phyloP scores from a whole-genome alignment of 2,113 vertebrate genomes.

The Cercopithecus mona region DNA sequence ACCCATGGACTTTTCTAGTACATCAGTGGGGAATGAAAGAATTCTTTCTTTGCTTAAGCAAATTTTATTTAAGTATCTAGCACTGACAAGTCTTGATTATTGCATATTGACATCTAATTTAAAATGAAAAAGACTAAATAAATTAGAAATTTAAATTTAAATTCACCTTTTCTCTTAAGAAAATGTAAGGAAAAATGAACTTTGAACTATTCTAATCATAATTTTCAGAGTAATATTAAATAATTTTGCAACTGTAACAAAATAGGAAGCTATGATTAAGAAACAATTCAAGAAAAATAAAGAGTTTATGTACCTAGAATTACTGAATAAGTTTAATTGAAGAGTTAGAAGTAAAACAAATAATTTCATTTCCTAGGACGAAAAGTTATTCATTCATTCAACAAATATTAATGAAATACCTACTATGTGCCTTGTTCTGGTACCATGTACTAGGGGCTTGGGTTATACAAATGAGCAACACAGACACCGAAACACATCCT shows the following conservation, averaged over 20 bases:
- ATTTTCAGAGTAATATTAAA: neutral
- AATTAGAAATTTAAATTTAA: neutral
- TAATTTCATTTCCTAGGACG: neutral
- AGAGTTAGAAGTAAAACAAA: neutral
- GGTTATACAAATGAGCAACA: neutral
- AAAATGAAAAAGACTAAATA: conserved; percentile 46
- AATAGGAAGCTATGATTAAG: neutral
- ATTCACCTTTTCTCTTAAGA: conserved; percentile 28
- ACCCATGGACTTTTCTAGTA: neutral
- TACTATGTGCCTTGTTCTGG: neutral
- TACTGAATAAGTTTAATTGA: neutral
- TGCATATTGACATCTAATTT: neutral
- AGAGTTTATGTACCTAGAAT: neutral
- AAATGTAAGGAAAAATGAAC: neutral
- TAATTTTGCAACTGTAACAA: neutral
- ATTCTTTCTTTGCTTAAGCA: conserved; percentile 5
- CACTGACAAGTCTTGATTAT: neutral
- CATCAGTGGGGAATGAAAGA: neutral
- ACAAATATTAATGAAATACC: neutral
- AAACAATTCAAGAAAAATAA: neutral
- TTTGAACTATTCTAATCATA: neutral
- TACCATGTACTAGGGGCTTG: neutral
- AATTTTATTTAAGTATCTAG: conserved; percentile 42
- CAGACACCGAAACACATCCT: neutral
- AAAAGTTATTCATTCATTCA: neutral